phyloP scores from a whole-genome alignment of 2,797 vertebrate species.

The Pantherophis vulpinus region DNA sequence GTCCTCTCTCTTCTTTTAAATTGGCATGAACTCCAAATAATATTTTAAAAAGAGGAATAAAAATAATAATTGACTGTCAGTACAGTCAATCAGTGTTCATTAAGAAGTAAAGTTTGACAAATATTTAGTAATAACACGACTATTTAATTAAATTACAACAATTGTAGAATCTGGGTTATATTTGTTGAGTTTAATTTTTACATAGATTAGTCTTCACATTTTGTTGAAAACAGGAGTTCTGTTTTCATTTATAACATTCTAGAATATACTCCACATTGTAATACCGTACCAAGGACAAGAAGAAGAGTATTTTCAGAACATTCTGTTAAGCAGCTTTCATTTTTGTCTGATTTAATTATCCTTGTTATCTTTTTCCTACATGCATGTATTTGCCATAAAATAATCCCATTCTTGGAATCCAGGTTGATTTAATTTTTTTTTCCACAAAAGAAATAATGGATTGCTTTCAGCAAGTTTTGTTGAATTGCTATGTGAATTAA shows the following conservation, averaged over 20 bases:
- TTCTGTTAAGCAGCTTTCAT: slow-evolving; percentile 3
- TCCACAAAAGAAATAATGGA: not conserved
- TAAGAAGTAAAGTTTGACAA: not conserved
- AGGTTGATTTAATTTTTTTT: not conserved
- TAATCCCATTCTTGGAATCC: slow-evolving; percentile 2
- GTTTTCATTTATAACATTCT: not conserved
- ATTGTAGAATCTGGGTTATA: not conserved
- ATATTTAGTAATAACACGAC: not conserved
- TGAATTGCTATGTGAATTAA: not conserved
- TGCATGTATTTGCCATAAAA: slow-evolving; percentile 6
- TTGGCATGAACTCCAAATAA: not conserved
- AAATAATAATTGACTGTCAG: not conserved
- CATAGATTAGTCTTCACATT: not conserved
- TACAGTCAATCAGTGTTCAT: not conserved
- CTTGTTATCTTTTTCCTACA: not conserved
- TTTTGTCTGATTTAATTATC: slow-evolving; percentile 5
- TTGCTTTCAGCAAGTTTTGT: not conserved
- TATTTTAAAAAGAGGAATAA: not conserved
- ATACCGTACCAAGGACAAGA: not conserved
- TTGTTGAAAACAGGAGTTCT: not conserved
- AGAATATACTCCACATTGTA: not conserved
- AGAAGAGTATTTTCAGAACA: slow-evolving; percentile 9
- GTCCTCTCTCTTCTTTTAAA: not conserved
- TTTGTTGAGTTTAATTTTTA: not conserved
- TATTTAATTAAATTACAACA: slow-evolving; percentile 2